Evolutionary conservation across 2,113 vertebrate genomes (phyloP).

Genomic region (Stegostoma tigrinum): DNA sequence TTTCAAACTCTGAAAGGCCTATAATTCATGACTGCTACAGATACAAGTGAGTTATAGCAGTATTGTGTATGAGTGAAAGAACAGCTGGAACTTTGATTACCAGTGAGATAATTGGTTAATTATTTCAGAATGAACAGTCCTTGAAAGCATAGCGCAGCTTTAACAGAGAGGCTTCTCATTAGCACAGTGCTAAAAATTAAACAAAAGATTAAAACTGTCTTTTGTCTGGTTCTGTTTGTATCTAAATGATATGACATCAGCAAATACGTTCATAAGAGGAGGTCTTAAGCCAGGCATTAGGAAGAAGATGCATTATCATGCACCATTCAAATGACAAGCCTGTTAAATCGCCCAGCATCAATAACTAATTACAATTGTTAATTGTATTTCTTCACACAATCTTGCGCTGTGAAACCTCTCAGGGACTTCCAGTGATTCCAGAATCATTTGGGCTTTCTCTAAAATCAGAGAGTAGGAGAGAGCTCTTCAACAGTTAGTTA

Average conservation of each 20-base stretch:
- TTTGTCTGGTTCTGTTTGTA: not conserved
- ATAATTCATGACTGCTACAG: conserved; percentile 8
- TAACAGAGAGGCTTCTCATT: not conserved
- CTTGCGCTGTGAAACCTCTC: not conserved
- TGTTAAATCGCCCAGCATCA: not conserved
- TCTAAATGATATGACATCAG: not conserved
- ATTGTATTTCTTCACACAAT: not conserved
- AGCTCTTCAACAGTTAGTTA: not conserved
- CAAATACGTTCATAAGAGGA: not conserved
- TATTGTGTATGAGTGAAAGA: conserved; percentile 5
- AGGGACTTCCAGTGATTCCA: not conserved
- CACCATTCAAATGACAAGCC: not conserved
- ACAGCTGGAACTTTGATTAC: conserved; percentile 16
- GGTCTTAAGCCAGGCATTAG: not conserved
- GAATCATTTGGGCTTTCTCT: not conserved
- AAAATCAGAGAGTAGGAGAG: not conserved
- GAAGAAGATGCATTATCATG: not conserved
- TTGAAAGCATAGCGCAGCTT: not conserved
- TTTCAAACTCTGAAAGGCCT: not conserved
- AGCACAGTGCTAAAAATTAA: conserved; percentile 1
- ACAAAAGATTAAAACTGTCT: not conserved
- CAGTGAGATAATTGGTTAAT: conserved; percentile 8
- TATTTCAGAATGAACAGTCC: not conserved
- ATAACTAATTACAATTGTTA: conserved; percentile 1
- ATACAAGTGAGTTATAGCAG: not conserved